A percentile compares a stretch with the other conserved stretches of the same genome.
Evolutionary conservation across 2,797 vertebrate genomes (phyloP).

Genomic region (Bradypus variegatus): DNA sequence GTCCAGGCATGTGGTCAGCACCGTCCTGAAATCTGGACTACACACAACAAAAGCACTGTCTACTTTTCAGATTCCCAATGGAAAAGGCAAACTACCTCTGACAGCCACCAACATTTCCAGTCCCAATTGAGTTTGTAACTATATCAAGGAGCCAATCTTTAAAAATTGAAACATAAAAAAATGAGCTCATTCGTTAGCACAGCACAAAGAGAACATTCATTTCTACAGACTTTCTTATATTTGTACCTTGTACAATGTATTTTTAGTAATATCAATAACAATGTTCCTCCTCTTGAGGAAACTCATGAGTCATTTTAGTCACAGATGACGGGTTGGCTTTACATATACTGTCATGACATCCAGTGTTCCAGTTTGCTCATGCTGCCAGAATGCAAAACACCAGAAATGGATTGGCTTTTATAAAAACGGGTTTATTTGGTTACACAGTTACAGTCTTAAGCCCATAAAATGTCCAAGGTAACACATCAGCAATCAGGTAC

Average conservation of each 20-base stretch:
- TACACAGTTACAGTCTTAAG: no score
- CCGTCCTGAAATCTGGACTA: constrained; percentile 90
- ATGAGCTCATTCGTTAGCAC: not conserved
- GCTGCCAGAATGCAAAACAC: no score
- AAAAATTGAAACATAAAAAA: constrained; percentile 3
- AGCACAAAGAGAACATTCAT: not conserved
- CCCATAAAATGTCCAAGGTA: no score
- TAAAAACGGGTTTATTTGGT: no score
- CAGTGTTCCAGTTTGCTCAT: no score
- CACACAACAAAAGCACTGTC: constrained; percentile 30
- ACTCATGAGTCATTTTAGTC: not conserved
- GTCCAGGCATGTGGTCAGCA: constrained; percentile 86
- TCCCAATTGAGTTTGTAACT: constrained; percentile 12
- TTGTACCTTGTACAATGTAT: not conserved
- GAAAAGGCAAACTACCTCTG: constrained; percentile 33
- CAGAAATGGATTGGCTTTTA: no score
- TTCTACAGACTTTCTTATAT: not conserved
- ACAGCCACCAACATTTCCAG: constrained; percentile 1
- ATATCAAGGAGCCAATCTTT: not conserved
- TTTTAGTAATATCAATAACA: constrained; percentile 11
- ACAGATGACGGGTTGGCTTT: not conserved
- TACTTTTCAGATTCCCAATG: constrained; percentile 6
- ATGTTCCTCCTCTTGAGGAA: not conserved
- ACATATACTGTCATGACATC: not conserved
- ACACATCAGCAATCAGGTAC: no score